A percentile compares a stretch with the other conserved stretches of the same genome.
These are phyloP conservation scores for Caenorhabditis sp. DNA, from an alignment of 2,888 invertebrate genomes.

Conservation along the genomic window DNA sequence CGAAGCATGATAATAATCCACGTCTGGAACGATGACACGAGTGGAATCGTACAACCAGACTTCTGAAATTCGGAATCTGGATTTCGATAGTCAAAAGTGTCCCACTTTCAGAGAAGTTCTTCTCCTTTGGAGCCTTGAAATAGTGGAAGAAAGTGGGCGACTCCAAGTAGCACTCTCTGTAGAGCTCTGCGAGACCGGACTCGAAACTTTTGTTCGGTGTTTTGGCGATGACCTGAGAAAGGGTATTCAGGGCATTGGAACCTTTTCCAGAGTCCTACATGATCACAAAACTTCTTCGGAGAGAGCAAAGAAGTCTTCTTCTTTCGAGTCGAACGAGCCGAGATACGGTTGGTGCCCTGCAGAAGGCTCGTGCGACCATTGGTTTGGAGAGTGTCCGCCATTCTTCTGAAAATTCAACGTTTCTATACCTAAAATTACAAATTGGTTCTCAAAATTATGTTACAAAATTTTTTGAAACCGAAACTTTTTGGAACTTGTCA, in stretches of 20 bases:
- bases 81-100: too few relatives aligned
- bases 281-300: conserved; percentile 63
- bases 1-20: conserved; percentile 62
- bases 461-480: too few relatives aligned
- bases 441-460: too few relatives aligned
- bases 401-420: too few relatives aligned
- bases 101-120: conserved; percentile 61
- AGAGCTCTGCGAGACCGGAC: conserved; percentile 42
- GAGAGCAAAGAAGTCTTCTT: conserved; percentile 53
- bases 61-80: too few relatives aligned
- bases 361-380: conserved; percentile 9
- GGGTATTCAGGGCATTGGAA: too few relatives aligned
- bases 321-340: conserved; percentile 63
- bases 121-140: conserved; percentile 63
- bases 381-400: conserved; percentile 23
- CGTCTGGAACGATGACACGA: conserved; percentile 54
- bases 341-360: conserved; percentile 9
- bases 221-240: conserved; percentile 18
- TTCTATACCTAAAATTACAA: too few relatives aligned
- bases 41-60: conserved; percentile 60
- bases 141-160: conserved; percentile 48
- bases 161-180: conserved; percentile 52
- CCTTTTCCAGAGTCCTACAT: conserved; percentile 30
- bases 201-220: conserved; percentile 36
- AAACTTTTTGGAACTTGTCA: too few relatives aligned